Evolutionary conservation across 2,797 vertebrate species (phyloP).

Genomic region (Coccyzus lansbergi): DNA sequence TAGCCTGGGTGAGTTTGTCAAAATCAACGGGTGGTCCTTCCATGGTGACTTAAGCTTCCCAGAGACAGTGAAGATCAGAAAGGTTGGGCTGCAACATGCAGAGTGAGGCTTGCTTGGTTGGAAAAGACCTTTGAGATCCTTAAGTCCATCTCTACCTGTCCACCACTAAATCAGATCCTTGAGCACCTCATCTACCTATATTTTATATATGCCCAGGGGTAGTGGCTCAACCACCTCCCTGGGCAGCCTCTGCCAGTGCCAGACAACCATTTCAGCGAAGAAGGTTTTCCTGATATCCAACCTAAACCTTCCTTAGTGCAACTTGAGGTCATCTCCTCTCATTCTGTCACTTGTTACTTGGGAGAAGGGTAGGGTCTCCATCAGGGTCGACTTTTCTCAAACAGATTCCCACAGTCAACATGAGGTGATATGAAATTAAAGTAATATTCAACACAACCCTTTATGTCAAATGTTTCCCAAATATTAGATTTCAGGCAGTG

Average conservation of each 20-base stretch:
- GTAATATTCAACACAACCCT: neutral
- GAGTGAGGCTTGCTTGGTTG: neutral
- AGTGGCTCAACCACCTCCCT: too few species aligned
- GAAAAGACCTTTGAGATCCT: too few species aligned
- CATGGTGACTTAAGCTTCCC: neutral
- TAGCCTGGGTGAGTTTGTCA: neutral
- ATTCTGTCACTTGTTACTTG: too few species aligned
- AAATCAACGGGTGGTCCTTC: neutral
- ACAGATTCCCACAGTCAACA: neutral
- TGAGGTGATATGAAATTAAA: neutral
- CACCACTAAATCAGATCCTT: too few species aligned
- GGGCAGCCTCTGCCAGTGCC: too few species aligned
- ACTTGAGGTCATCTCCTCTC: too few species aligned
- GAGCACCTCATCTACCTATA: too few species aligned
- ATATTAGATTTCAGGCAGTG: neutral
- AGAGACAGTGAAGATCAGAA: neutral
- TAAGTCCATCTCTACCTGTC: too few species aligned
- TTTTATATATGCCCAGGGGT: too few species aligned
- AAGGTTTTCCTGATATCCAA: too few species aligned
- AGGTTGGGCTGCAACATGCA: accelerated
- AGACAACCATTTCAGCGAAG: too few species aligned
- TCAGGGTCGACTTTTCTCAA: neutral
- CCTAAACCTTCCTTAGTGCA: too few species aligned
- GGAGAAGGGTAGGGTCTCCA: neutral
- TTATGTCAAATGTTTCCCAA: neutral